phyloP scores from a whole-genome alignment of 1,140 invertebrate species.

The Tribolium madens region DNA sequence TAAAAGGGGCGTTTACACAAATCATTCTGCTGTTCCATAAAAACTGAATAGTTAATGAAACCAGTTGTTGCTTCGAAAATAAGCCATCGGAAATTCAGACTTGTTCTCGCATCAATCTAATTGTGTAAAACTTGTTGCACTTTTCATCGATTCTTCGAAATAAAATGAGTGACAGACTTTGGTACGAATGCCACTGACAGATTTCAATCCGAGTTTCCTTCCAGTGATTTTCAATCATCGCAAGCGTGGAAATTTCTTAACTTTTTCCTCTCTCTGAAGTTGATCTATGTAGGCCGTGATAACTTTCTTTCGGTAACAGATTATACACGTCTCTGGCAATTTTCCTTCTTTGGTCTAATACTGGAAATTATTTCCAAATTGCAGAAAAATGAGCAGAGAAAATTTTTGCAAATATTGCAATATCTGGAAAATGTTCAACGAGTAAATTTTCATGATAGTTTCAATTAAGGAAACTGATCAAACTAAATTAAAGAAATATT shows the following conservation, averaged over 20 bases:
- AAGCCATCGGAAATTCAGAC: neutral
- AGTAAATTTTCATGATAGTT: too few species aligned
- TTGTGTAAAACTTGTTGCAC: neutral
- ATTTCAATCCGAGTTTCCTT: neutral
- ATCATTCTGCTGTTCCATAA: neutral
- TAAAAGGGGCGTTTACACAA: neutral
- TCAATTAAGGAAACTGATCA: too few species aligned
- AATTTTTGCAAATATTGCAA: too few species aligned
- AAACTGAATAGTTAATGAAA: neutral
- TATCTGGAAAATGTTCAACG: too few species aligned
- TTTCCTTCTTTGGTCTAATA: neutral
- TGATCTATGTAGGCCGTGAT: neutral
- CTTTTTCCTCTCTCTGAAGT: neutral
- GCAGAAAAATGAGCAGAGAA: too few species aligned
- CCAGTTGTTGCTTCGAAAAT: neutral
- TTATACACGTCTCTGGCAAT: neutral
- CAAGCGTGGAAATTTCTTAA: neutral
- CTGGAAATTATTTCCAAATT: too few species aligned
- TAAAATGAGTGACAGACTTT: too few species aligned
- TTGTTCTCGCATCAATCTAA: neutral
- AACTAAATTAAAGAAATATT: too few species aligned
- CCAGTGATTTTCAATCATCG: neutral
- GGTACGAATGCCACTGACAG: neutral
- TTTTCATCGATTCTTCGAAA: neutral
- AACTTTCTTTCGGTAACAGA: neutral